Evolutionary conservation across 2,888 invertebrate genomes (phyloP).

Genomic region (Protodeltote pygarga): DNA sequence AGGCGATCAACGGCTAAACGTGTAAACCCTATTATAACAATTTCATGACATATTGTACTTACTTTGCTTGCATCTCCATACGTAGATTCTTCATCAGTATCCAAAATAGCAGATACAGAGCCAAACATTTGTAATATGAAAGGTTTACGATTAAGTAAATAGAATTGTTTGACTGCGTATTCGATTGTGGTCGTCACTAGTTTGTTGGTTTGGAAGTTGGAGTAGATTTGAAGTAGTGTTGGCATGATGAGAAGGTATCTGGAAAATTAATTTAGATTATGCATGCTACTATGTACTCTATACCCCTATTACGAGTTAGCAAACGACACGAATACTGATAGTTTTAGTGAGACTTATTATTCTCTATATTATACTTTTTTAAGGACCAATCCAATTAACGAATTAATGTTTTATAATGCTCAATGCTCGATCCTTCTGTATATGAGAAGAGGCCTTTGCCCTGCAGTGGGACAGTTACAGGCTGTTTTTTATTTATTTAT

Average conservation of each 20-base stretch:
- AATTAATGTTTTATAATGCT: no score
- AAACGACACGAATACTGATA: no score
- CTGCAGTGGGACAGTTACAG: no score
- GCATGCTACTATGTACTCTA: neutral
- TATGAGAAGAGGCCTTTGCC: no score
- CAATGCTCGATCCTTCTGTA: no score
- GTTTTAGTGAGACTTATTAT: no score
- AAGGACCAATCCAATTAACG: neutral
- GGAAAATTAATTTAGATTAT: conserved; percentile 33
- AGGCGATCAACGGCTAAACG: no score
- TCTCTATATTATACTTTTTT: neutral
- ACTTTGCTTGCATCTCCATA: conserved; percentile 97
- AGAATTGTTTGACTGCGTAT: conserved; percentile 99
- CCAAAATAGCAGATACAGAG: conserved; percentile 97
- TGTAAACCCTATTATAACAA: no score
- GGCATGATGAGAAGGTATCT: conserved; percentile 99
- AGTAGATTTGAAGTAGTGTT: conserved; percentile 97
- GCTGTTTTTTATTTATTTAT: no score
- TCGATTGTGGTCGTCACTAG: conserved; percentile 98
- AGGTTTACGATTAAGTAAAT: conserved; percentile 98
- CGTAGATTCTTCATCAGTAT: conserved; percentile 94
- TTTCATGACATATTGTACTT: no score
- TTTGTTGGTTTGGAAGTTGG: conserved; percentile 98
- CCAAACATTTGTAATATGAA: conserved; percentile 99
- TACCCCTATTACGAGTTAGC: neutral